Evolutionary conservation across 2,113 vertebrate genomes (phyloP).

Genomic region (Trachemys scripta): DNA sequence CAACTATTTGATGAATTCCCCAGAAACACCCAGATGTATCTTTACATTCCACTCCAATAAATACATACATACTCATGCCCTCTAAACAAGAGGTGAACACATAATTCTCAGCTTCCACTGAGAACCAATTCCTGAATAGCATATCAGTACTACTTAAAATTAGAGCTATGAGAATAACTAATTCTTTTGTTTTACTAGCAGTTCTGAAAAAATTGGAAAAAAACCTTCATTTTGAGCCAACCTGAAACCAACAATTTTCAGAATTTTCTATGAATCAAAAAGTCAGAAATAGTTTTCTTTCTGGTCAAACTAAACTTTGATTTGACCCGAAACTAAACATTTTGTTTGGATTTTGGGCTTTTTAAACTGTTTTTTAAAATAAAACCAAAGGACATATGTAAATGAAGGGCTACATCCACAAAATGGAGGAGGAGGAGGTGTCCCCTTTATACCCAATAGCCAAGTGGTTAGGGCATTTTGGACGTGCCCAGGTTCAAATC

Average conservation of each 20-base stretch:
- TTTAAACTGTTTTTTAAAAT: neutral
- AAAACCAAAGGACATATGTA: neutral
- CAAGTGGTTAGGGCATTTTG: neutral
- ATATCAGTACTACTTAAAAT: neutral
- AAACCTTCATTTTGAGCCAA: neutral
- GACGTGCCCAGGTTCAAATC: neutral
- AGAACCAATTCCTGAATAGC: conserved; percentile 1
- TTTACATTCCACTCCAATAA: neutral
- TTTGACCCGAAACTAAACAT: neutral
- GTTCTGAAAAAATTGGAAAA: neutral
- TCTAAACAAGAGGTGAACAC: conserved; percentile 20
- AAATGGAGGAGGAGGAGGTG: neutral
- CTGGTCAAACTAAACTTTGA: neutral
- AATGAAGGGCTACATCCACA: neutral
- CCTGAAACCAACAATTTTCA: neutral
- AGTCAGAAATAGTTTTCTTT: neutral
- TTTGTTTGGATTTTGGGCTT: neutral
- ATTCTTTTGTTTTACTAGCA: neutral
- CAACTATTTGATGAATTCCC: neutral
- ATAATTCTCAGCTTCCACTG: neutral
- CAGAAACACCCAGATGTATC: neutral
- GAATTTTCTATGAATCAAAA: neutral
- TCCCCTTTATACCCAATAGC: neutral
- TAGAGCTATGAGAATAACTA: neutral
- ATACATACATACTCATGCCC: neutral